Evolutionary conservation across 2,113 vertebrate species (phyloP).

Genomic region (Sander lucioperca): DNA sequence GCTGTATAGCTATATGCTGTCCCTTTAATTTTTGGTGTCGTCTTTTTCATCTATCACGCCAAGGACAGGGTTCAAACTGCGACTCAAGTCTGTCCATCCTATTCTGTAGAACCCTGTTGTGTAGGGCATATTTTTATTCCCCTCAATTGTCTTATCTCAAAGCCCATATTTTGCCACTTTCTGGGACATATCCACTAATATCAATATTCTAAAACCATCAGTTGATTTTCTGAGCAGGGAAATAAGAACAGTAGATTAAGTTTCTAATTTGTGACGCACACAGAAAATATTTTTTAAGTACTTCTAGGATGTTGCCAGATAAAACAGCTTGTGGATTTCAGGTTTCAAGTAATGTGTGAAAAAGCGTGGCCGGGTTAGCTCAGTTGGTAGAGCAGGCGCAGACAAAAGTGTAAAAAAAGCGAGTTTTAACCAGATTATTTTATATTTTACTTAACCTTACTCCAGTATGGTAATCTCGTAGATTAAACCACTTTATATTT

Average conservation of each 20-base stretch:
- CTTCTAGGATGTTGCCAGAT: not conserved
- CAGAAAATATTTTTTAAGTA: not conserved
- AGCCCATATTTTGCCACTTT: conserved; percentile 16
- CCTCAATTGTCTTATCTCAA: not conserved
- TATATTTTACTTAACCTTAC: not conserved
- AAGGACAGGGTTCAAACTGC: not conserved
- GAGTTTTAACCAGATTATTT: not conserved
- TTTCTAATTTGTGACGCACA: not conserved
- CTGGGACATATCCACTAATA: not conserved
- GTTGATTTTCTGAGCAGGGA: conserved; percentile 5
- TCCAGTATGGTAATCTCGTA: not conserved
- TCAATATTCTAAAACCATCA: not conserved
- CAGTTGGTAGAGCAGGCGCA: too few relatives aligned
- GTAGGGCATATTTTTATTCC: not conserved
- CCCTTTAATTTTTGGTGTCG: not conserved
- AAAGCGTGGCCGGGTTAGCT: too few relatives aligned
- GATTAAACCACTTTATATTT: not conserved
- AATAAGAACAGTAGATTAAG: not conserved
- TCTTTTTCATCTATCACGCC: not conserved
- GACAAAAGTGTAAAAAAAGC: not conserved
- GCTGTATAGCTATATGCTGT: not conserved
- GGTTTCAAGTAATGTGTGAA: not conserved
- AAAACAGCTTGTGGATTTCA: not conserved
- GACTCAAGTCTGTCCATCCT: not conserved
- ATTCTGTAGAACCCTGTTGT: not conserved